phyloP scores from a whole-genome alignment of 2,888 invertebrate genomes.

The Odontocolon sp. region DNA sequence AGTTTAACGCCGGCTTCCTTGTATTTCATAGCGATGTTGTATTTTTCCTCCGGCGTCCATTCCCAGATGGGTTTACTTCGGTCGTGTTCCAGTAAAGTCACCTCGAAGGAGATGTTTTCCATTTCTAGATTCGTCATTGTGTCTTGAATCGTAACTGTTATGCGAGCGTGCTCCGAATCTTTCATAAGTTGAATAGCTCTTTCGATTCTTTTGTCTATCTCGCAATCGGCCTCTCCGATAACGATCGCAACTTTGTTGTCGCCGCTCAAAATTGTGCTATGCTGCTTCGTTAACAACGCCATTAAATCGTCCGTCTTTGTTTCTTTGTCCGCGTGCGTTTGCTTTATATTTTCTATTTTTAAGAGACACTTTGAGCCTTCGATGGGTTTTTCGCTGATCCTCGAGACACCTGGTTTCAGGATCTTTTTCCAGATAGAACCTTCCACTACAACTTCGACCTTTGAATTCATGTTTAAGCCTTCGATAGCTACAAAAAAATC shows the following conservation, averaged over 20 bases:
- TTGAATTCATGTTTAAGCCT: conserved; percentile 2
- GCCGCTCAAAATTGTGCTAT: conserved; percentile 79
- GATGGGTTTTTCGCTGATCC: conserved; percentile 66
- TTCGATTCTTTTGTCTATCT: conserved; percentile 83
- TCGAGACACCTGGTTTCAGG: conserved; percentile 32
- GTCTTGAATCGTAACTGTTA: conserved; percentile 71
- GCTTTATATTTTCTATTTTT: conserved; percentile 61
- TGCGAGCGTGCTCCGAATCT: conserved; percentile 80
- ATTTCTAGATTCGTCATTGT: no score
- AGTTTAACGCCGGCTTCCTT: conserved; percentile 85
- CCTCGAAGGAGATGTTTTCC: conserved; percentile 80
- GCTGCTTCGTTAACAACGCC: conserved; percentile 79
- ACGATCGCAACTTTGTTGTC: conserved; percentile 65
- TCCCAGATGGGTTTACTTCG: conserved; percentile 82
- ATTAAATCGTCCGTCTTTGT: conserved; percentile 56
- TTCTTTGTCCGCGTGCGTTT: neutral
- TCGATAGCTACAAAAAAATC: neutral
- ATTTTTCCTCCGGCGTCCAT: conserved; percentile 83
- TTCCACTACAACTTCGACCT: conserved; percentile 24
- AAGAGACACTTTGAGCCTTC: conserved; percentile 73
- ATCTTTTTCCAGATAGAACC: conserved; percentile 43
- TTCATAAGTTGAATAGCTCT: conserved; percentile 83
- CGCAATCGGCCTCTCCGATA: conserved; percentile 82
- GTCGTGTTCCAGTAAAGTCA: conserved; percentile 81
- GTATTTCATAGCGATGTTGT: conserved; percentile 81